Percentiles rank a stretch among this genome's conserved stretches.
These are phyloP conservation scores for Adineta ricciae DNA, from an alignment of 2,888 invertebrate genomes.

Conservation along the genomic window DNA sequence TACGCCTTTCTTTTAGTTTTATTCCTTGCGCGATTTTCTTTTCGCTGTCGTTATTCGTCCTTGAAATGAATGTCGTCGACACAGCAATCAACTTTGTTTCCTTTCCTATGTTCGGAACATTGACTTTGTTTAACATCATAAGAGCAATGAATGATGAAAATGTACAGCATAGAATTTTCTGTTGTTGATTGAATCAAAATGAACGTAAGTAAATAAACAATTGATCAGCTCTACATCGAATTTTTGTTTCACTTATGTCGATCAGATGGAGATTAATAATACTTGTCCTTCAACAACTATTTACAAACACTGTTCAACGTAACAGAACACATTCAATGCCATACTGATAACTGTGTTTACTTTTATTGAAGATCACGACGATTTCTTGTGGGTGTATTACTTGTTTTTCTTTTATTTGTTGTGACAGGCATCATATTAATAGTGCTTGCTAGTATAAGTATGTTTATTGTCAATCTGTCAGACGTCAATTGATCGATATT, in stretches of 20 bases:
- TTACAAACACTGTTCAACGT: background rate
- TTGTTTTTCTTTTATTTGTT: background rate
- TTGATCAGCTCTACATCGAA: background rate
- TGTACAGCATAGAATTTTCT: background rate
- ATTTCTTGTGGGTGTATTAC: background rate
- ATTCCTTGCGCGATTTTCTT: background rate
- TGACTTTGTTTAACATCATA: background rate
- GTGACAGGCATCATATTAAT: background rate
- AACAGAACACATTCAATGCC: background rate
- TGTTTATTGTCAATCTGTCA: background rate
- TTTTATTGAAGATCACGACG: background rate
- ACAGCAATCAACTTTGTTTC: background rate
- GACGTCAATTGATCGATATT: background rate
- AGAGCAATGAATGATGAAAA: background rate
- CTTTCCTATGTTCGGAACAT: background rate
- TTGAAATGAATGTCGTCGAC: background rate
- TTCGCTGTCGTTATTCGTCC: background rate
- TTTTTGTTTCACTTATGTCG: background rate
- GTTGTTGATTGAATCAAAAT: background rate
- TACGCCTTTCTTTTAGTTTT: background rate
- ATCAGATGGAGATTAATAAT: background rate
- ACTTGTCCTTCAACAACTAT: background rate
- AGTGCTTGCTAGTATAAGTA: background rate
- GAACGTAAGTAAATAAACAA: background rate
- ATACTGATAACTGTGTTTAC: background rate